A percentile compares a stretch with the other conserved stretches of the same genome.
Conservation (phyloP, 2,113 vertebrate species). For the Pampusana beccarii region DNA sequence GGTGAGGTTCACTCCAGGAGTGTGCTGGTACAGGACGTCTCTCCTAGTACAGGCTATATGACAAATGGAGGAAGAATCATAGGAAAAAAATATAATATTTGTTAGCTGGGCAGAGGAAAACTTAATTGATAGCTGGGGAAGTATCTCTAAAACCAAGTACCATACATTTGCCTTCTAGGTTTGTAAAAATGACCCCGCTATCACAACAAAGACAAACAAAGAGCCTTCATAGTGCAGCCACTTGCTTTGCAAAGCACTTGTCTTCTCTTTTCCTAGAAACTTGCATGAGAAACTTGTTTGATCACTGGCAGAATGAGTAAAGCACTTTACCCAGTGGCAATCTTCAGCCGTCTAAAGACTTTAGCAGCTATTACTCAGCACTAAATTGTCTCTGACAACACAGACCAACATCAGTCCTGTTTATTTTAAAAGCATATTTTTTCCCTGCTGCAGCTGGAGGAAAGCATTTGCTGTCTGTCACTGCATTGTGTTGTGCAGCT, state of each 20-base stretch:
- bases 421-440: neutral
- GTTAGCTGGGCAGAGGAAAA: neutral
- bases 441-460: neutral
- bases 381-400: neutral
- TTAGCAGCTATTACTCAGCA: neutral
- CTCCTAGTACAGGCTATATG: neutral
- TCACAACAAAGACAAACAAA: neutral
- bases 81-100: neutral
- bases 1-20: neutral
- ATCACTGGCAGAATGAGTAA: neutral
- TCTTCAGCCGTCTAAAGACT: neutral
- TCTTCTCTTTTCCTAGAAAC: neutral
- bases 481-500: fast-evolving
- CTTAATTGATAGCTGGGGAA: neutral
- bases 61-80: neutral
- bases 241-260: neutral
- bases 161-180: neutral
- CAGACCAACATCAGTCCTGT: neutral
- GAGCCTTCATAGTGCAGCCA: neutral
- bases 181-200: neutral
- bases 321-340: neutral
- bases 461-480: neutral
- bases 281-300: neutral
- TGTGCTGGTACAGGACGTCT: neutral
- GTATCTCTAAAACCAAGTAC: neutral